Conservation (phyloP, 2,888 invertebrate genomes). For the Nomada flava region DNA sequence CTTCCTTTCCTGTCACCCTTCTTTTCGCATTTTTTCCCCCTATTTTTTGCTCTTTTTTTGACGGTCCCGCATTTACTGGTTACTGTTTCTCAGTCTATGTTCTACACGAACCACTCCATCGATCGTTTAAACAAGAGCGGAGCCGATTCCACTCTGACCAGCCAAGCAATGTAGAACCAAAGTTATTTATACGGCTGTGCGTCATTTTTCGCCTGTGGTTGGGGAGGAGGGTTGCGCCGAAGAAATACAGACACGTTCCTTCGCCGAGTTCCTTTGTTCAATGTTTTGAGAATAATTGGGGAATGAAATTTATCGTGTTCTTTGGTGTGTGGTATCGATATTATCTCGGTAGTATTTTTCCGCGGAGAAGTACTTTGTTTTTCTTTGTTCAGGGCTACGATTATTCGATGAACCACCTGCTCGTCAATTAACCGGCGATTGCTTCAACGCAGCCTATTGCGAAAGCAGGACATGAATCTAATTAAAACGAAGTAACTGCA, state of each 20-base stretch:
- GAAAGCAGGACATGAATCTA: background rate
- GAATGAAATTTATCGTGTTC: constrained; percentile 1
- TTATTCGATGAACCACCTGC: background rate
- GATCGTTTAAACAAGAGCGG: constrained; percentile 8
- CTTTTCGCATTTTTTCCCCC: background rate
- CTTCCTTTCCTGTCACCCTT: constrained; percentile 5
- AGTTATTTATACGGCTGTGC: constrained; percentile 45
- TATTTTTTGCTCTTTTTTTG: background rate
- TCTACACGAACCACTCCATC: background rate
- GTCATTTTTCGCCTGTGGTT: constrained; percentile 24
- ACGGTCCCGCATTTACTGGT: background rate
- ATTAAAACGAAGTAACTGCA: constrained; percentile 17
- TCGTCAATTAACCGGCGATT: background rate
- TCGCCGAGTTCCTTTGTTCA: constrained; percentile 8
- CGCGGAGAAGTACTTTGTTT: background rate
- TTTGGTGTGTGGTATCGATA: background rate
- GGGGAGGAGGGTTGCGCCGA: background rate
- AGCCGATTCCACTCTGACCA: background rate
- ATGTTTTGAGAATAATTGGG: constrained; percentile 26
- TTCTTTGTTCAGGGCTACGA: background rate
- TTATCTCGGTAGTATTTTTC: too few species aligned
- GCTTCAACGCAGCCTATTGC: background rate
- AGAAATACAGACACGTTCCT: background rate
- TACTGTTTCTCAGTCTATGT: background rate
- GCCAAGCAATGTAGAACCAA: constrained; percentile 25